Base-by-base conservation (phyloP, 2,113 vertebrate species). In the Phaethon lepturus region DNA sequence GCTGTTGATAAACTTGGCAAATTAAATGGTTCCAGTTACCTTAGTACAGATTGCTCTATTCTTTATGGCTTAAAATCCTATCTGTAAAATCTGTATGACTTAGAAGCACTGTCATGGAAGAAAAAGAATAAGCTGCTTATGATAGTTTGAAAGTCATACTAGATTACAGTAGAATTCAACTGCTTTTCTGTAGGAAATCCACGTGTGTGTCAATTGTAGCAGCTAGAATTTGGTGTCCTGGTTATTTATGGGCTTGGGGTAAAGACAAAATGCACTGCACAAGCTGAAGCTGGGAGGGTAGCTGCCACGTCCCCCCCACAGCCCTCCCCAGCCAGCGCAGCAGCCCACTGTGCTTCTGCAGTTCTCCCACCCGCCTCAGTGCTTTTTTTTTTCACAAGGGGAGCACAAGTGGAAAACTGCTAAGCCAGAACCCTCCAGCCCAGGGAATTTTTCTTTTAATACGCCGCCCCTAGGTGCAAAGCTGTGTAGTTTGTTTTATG, bases 111-210 rank as follows among this genome's bases (percentile, higher is more conserved):
- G 40, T 52, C 73, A 74, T 0, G 77, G 64, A 86, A 92, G 86
- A 83, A 71, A 77, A 90, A 96, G 56, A 74, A 69, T 83, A 92
- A 95, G 50, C 68, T 78, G 52, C 82, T 92, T 95, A 94, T 0
- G 3, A 35, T 8, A 80, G 71, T 71, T 95, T 62, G 63, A 86
- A 96, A 94, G 63, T 60, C 68, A 29, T 67, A 82, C 89, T 85
- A 76, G n/a, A 92, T 68, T 92, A 71, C 31, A 40, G 62, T 19
- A n/a, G 59, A 94, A 93, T 79, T 47, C 33, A 66, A 64, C 49
- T 42, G 31, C 14, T 93, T 94, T 93, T n/a, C 87, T 82, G 63
- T 42, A 86, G 60, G 50, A 92, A 88, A 80, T 67, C 47, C 28
- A 29, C 0, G 1, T 10, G 19, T 25, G 11, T 52, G 38, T 49